Conservation (phyloP, 2,113 vertebrate species). For the Myanophis thanlyinensis region DNA sequence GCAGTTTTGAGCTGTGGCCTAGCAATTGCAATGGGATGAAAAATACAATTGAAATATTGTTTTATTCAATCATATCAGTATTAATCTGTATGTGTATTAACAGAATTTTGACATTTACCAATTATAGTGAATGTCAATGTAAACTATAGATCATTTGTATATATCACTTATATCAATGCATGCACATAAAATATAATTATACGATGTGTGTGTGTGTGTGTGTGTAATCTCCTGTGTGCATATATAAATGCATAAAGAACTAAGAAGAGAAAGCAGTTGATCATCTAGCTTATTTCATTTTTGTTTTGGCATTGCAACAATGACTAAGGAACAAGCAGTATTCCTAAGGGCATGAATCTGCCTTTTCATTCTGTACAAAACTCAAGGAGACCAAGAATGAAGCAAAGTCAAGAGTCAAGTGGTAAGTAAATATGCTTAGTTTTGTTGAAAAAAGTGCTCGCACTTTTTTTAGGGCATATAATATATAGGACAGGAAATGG, state of each 20-base stretch:
- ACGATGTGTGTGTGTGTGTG: too few species aligned
- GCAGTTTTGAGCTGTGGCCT: not conserved
- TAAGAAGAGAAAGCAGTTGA: not conserved
- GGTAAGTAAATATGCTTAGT: not conserved
- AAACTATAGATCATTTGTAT: not conserved
- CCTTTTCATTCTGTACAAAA: not conserved
- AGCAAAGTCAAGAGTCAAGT: not conserved
- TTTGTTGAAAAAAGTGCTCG: not conserved
- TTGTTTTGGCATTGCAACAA: not conserved
- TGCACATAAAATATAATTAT: not conserved
- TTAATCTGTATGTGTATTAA: not conserved
- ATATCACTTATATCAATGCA: not conserved
- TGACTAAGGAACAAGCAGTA: not conserved
- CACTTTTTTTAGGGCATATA: not conserved
- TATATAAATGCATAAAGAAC: not conserved
- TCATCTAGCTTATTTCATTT: not conserved
- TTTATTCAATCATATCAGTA: not conserved
- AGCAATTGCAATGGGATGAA: not conserved
- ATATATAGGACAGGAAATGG: not conserved
- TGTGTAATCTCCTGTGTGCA: too few species aligned
- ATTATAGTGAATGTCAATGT: not conserved
- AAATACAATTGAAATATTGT: not conserved
- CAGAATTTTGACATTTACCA: not conserved
- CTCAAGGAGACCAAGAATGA: not conserved
- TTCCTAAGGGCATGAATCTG: not conserved